Conservation (phyloP, 2,888 invertebrate species). For the Malthinus seriepunctatus region DNA sequence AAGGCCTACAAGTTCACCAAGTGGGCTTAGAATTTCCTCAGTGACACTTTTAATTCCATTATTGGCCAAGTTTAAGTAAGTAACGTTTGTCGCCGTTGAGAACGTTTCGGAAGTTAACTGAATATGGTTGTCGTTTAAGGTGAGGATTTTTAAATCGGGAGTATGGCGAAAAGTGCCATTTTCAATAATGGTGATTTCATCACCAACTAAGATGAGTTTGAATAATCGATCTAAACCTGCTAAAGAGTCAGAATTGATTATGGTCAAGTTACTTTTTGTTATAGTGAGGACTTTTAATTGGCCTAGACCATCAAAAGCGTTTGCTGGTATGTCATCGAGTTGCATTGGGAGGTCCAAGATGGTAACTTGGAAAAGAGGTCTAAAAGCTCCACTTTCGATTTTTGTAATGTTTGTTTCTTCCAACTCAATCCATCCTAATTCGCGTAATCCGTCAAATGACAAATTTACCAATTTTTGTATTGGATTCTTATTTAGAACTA, state of each 20-base stretch:
- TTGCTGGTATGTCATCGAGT: not conserved
- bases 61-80: not conserved
- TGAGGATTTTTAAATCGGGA: not conserved
- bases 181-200: not conserved
- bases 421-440: no score
- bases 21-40: not conserved
- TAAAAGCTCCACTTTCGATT: not conserved
- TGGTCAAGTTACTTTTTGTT: not conserved
- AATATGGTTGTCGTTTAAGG: not conserved
- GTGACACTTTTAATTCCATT: not conserved
- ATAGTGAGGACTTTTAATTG: not conserved
- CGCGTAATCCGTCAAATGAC: not conserved
- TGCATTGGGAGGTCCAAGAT: no score
- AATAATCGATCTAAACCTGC: not conserved
- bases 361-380: no score
- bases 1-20: not conserved
- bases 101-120: not conserved
- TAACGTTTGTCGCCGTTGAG: not conserved
- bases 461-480: no score
- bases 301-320: not conserved
- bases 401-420: not conserved
- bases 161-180: not conserved
- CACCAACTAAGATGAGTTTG: not conserved
- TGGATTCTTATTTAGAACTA: no score
- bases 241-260: not conserved